Percentiles rank a stretch among this genome's conserved stretches.
These are phyloP conservation scores for Odocoileus hemionus DNA, from an alignment of 2,113 vertebrate species.

Conservation along the genomic window DNA sequence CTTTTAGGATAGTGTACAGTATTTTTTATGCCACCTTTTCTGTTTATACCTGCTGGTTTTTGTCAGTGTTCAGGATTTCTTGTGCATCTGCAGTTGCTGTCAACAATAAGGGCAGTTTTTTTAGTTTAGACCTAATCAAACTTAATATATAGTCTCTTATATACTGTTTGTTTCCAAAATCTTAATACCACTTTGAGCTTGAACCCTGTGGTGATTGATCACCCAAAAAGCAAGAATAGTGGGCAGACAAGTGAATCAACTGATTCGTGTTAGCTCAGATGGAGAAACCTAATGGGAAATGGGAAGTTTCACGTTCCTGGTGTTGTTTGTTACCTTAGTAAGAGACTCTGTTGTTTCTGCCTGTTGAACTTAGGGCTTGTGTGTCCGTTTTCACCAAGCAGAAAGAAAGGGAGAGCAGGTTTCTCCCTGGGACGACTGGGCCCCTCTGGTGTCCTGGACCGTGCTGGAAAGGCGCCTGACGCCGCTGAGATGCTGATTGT, in stretches of 20 bases:
- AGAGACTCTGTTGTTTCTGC: neutral
- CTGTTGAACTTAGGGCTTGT: neutral
- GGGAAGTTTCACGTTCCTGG: neutral
- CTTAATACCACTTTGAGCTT: neutral
- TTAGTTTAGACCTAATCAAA: neutral
- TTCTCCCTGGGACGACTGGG: neutral
- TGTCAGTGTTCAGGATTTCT: neutral
- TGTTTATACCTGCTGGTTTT: neutral
- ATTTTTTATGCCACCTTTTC: neutral
- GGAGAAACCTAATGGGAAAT: neutral
- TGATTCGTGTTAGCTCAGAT: neutral
- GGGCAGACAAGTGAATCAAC: neutral
- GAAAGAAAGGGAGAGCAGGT: neutral
- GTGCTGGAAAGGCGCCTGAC: neutral
- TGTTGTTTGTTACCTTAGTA: neutral
- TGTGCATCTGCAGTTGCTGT: neutral
- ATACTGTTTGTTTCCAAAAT: neutral
- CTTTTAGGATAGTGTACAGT: neutral
- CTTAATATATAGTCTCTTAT: neutral
- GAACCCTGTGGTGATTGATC: neutral
- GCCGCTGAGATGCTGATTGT: neutral
- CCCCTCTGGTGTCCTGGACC: neutral
- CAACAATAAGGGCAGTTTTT: neutral
- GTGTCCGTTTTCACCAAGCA: neutral
- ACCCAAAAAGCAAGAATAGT: neutral